A percentile compares a stretch with the other conserved stretches of the same genome.
These are phyloP conservation scores for Thymallus thymallus DNA, from an alignment of 2,113 vertebrate species.

Conservation along the genomic window DNA sequence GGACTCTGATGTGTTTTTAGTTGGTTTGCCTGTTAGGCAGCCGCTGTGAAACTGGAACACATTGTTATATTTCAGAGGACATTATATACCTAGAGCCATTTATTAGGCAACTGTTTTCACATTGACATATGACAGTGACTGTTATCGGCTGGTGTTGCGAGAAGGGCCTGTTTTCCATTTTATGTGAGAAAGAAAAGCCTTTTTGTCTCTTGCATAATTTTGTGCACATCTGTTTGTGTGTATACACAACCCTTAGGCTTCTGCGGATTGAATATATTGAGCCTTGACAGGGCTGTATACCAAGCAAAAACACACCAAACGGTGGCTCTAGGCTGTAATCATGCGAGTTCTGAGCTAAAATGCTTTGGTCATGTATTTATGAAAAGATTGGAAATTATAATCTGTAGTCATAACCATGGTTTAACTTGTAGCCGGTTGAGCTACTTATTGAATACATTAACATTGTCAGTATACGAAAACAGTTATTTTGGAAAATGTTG, in stretches of 20 bases:
- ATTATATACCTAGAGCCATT: neutral
- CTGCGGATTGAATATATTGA: neutral
- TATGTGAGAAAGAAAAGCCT: neutral
- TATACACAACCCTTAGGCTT: neutral
- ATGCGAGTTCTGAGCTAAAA: neutral
- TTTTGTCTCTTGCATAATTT: slow-evolving; percentile 7
- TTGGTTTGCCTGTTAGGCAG: neutral
- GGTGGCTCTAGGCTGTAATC: neutral
- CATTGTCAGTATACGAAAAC: neutral
- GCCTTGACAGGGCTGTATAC: neutral
- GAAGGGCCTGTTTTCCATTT: neutral
- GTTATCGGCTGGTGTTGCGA: neutral
- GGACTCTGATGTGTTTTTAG: neutral
- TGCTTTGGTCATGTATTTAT: neutral
- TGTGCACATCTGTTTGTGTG: neutral
- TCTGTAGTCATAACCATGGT: neutral
- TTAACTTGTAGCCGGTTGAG: too few species aligned
- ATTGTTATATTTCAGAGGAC: neutral
- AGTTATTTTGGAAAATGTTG: neutral
- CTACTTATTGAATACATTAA: neutral
- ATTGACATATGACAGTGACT: neutral
- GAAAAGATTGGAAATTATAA: neutral
- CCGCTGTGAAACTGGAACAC: neutral
- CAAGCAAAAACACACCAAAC: neutral
- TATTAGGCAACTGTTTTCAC: neutral